These are phyloP conservation scores for Neodiprion virginianus DNA, from an alignment of 1,140 invertebrate species.

Conservation along the genomic window DNA sequence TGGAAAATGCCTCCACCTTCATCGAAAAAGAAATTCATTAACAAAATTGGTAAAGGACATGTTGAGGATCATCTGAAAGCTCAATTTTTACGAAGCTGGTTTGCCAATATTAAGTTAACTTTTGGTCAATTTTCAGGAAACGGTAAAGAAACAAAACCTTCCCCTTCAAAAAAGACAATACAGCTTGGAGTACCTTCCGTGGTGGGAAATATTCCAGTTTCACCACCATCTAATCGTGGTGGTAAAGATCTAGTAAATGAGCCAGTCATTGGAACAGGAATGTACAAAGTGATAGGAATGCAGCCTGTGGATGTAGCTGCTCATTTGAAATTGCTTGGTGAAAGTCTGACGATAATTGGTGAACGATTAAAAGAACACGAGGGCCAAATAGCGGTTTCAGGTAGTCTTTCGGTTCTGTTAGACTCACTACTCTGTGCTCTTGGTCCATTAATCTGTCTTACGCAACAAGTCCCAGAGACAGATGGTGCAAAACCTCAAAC, in stretches of 20 bases:
- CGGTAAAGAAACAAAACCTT: constrained; percentile 47
- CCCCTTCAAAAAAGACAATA: constrained; percentile 53
- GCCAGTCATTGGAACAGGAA: constrained; percentile 48
- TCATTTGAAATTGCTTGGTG: constrained; percentile 90
- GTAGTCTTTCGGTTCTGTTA: constrained; percentile 91
- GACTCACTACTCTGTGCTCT: constrained; percentile 94
- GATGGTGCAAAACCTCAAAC: constrained; percentile 75
- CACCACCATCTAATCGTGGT: constrained; percentile 57
- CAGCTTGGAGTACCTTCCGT: constrained; percentile 59
- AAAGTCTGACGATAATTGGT: constrained; percentile 92
- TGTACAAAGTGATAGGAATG: constrained; percentile 77
- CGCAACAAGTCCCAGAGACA: constrained; percentile 80
- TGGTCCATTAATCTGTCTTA: constrained; percentile 88
- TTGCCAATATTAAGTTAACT: constrained; percentile 13
- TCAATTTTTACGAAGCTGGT: not conserved
- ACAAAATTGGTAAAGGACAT: constrained; percentile 53
- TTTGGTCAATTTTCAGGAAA: constrained; percentile 36
- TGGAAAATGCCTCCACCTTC: constrained; percentile 58
- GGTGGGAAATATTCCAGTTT: constrained; percentile 56
- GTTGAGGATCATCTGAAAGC: constrained; percentile 26
- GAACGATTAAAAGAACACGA: constrained; percentile 91
- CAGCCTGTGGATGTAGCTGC: constrained; percentile 91
- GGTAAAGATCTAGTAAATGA: constrained; percentile 52
- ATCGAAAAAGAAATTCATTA: constrained; percentile 59
- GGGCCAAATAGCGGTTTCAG: constrained; percentile 93